Evolutionary conservation across 2,797 vertebrate genomes (phyloP).

Genomic region (Alosa sapidissima): DNA sequence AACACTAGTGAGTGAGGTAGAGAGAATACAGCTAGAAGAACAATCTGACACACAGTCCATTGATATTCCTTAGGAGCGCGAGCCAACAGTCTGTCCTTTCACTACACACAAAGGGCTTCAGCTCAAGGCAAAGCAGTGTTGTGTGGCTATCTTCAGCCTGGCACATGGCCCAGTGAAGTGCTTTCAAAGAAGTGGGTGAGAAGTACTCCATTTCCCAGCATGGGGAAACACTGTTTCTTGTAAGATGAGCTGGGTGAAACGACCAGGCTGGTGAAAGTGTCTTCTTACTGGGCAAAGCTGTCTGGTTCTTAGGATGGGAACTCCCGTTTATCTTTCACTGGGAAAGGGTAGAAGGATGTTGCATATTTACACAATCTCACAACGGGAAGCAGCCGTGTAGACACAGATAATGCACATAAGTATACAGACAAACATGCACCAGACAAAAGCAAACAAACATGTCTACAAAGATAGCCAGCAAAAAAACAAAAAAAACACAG

Average conservation of each 20-base stretch:
- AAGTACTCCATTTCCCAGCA: not conserved
- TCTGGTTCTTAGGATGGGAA: not conserved
- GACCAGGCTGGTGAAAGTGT: not conserved
- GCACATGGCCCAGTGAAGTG: not conserved
- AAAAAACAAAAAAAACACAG: conserved; percentile 46
- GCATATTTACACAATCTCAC: conserved; percentile 7
- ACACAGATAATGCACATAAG: not conserved
- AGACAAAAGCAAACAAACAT: conserved; percentile 36
- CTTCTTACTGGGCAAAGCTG: not conserved
- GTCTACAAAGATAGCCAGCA: not conserved
- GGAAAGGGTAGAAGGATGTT: not conserved
- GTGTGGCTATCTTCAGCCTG: not conserved
- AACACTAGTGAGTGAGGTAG: not conserved
- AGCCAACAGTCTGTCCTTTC: conserved; percentile 4
- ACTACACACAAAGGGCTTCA: not conserved
- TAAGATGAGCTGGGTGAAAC: not conserved
- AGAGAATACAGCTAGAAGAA: not conserved
- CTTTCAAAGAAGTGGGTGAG: not conserved
- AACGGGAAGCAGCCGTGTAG: not conserved
- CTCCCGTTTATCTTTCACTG: not conserved
- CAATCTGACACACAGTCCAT: not conserved
- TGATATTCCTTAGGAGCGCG: not conserved
- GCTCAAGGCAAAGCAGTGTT: not conserved
- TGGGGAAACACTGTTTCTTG: not conserved
- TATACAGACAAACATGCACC: not conserved